phyloP scores from a whole-genome alignment of 2,113 vertebrate species.

The Hippocampus zosterae region DNA sequence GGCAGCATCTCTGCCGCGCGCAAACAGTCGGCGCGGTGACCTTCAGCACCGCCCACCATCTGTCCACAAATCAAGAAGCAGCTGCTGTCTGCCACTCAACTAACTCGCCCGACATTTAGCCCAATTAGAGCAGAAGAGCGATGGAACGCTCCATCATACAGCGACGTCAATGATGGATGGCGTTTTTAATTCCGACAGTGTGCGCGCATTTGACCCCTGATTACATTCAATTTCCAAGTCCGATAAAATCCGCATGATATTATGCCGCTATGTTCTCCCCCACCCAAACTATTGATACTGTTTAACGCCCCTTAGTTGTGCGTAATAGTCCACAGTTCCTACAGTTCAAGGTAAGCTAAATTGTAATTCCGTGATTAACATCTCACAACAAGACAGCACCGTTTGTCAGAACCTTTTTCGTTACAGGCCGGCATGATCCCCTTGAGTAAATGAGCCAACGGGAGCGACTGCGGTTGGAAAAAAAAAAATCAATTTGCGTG shows the following conservation, averaged over 20 bases:
- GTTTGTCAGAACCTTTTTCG: not conserved
- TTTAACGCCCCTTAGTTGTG: conserved; percentile 8
- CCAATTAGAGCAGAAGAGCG: conserved; percentile 58
- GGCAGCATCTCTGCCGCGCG: conserved; percentile 16
- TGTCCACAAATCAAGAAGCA: conserved; percentile 64
- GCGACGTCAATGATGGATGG: conserved; percentile 35
- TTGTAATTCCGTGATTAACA: not conserved
- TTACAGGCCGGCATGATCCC: not conserved
- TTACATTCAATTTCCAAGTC: conserved; percentile 25
- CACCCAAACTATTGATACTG: not conserved
- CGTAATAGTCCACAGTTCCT: too few species aligned
- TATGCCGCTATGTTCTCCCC: not conserved
- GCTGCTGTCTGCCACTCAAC: conserved; percentile 64
- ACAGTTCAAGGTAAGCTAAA: too few species aligned
- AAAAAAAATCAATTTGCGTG: not conserved
- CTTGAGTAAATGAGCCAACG: not conserved
- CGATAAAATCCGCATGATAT: conserved; percentile 4
- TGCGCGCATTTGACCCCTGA: conserved; percentile 12
- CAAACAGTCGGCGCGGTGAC: conserved; percentile 45
- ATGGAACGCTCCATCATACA: conserved; percentile 47
- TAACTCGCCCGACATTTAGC: conserved; percentile 57
- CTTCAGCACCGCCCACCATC: conserved; percentile 64
- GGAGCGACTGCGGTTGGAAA: not conserved
- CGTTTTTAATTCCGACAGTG: conserved; percentile 23
- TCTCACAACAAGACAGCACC: not conserved